A percentile compares a stretch with the other conserved stretches of the same genome.
Evolutionary conservation across 2,113 vertebrate species (phyloP).

Genomic region (Castor canadensis): DNA sequence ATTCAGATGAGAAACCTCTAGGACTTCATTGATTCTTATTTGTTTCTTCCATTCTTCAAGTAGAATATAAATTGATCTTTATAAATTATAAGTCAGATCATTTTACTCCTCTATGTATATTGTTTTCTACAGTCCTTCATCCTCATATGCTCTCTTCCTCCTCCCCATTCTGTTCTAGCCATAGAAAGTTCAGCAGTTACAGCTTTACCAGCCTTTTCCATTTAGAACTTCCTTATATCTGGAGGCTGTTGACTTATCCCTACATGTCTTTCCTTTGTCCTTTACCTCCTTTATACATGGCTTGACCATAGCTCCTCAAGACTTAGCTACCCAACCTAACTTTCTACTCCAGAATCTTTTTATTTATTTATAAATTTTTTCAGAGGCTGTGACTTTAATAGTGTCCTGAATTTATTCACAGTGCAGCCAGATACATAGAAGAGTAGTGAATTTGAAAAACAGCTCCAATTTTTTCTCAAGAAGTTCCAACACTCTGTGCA

Average conservation of each 20-base stretch:
- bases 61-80: background rate
- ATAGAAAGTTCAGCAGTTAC: background rate
- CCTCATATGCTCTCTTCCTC: background rate
- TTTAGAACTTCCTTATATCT: background rate
- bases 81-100: background rate
- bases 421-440: background rate
- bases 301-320: background rate
- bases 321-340: background rate
- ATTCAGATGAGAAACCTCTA: background rate
- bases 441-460: too few species aligned
- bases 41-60: background rate
- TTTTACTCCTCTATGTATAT: background rate
- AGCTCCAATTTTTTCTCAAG: background rate
- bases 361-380: background rate
- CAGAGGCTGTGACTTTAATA: background rate
- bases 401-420: background rate
- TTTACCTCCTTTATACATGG: background rate
- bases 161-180: background rate
- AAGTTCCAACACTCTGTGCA: background rate
- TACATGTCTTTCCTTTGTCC: accelerated
- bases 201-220: background rate
- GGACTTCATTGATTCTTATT: background rate
- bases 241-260: background rate
- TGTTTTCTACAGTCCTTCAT: background rate
- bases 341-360: background rate